phyloP scores from a whole-genome alignment of 2,888 invertebrate species.

The Xestia ashworthii region DNA sequence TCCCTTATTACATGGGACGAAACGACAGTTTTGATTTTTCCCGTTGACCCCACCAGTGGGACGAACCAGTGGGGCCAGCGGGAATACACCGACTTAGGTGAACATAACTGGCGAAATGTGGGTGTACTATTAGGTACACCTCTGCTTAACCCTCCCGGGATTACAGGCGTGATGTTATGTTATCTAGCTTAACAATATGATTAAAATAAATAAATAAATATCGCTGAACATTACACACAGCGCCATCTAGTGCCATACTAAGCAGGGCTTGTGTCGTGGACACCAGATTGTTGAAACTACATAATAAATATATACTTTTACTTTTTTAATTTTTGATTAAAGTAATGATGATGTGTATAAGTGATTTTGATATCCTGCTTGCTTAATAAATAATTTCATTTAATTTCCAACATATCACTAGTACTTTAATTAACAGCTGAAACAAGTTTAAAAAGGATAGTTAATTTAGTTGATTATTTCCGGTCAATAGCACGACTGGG shows the following conservation, averaged over 20 bases:
- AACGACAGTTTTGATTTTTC: too few species aligned
- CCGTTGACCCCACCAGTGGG: too few species aligned
- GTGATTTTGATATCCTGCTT: background rate
- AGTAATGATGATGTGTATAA: background rate
- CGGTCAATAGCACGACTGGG: constrained; percentile 65
- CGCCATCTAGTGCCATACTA: too few species aligned
- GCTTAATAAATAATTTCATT: background rate
- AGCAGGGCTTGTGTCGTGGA: too few species aligned
- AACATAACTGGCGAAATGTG: background rate
- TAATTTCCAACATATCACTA: background rate
- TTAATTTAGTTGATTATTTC: constrained; percentile 65
- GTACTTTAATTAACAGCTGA: constrained; percentile 36
- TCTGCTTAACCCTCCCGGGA: background rate
- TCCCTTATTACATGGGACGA: background rate
- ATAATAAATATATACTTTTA: too few species aligned
- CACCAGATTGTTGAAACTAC: too few species aligned
- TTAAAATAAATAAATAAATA: too few species aligned
- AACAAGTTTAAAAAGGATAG: constrained; percentile 28
- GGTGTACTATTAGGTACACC: background rate
- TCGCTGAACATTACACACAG: too few species aligned
- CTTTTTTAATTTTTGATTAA: too few species aligned
- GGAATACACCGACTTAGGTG: too few species aligned
- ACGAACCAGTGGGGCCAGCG: too few species aligned
- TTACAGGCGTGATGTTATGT: background rate
- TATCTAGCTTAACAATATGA: background rate